phyloP scores from a whole-genome alignment of 2,113 vertebrate species.

The Saccopteryx bilineata region DNA sequence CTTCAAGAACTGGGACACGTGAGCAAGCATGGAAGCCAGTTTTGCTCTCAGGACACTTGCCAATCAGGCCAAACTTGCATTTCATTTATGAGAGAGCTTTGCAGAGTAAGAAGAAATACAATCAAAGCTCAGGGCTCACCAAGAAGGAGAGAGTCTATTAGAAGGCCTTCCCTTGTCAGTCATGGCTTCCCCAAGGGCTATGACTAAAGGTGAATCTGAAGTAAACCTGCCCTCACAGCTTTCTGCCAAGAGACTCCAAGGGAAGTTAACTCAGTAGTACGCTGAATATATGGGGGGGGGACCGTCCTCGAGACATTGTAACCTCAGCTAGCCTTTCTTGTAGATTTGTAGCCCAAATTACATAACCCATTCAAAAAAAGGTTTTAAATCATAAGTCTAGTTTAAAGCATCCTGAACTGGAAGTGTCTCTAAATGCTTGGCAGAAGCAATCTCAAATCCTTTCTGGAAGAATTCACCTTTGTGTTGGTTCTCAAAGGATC shows the following conservation, averaged over 20 bases:
- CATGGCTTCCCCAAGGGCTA: not conserved
- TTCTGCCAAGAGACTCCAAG: not conserved
- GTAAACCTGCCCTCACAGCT: not conserved
- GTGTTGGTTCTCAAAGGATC: not conserved
- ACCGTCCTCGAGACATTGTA: not conserved
- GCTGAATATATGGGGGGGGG: not conserved
- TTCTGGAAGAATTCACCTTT: not conserved
- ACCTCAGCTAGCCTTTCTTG: not conserved
- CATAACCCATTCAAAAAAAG: not conserved
- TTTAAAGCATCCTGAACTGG: not conserved
- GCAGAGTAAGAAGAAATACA: not conserved
- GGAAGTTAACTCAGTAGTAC: not conserved
- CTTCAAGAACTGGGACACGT: not conserved
- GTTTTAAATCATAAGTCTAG: not conserved
- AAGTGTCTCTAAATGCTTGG: not conserved
- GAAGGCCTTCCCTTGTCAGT: not conserved
- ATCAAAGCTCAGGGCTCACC: not conserved
- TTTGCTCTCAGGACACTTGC: not conserved
- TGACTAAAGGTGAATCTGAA: not conserved
- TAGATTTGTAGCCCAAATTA: not conserved
- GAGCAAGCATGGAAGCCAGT: not conserved
- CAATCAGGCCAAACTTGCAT: not conserved
- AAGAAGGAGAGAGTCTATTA: not conserved
- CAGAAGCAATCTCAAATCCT: not conserved
- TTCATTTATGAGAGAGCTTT: slow-evolving; percentile 19